Conservation (phyloP, 2,888 invertebrate species). For the Entomobrya proxima region DNA sequence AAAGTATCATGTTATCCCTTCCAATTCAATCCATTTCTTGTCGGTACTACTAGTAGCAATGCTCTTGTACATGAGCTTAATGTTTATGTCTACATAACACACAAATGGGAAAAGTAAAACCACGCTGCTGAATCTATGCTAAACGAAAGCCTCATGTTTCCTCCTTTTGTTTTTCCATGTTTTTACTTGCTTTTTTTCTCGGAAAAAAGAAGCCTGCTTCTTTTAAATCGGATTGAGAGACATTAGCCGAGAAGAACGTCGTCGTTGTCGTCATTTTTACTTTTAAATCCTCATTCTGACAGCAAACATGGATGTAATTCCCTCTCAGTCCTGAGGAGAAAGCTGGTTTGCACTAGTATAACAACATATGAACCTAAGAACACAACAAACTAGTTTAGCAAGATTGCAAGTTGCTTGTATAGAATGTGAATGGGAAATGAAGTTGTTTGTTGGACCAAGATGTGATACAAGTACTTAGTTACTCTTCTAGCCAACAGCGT, state of each 20-base stretch:
- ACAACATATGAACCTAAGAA: too few species aligned
- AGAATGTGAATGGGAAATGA: slow-evolving; percentile 12
- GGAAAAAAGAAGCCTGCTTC: neutral
- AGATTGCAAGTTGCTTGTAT: neutral
- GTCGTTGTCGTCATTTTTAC: slow-evolving; percentile 25
- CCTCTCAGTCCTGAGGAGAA: neutral
- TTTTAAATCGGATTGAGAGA: slow-evolving; percentile 47
- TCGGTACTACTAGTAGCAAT: neutral
- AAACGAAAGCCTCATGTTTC: neutral
- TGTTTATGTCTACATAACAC: neutral
- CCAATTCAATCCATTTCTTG: slow-evolving; percentile 28
- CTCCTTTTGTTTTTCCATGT: slow-evolving; percentile 10
- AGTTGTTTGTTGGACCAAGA: slow-evolving; percentile 35
- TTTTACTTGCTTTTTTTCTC: neutral
- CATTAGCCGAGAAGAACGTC: slow-evolving; percentile 41
- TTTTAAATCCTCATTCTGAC: slow-evolving; percentile 25
- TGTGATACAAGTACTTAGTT: slow-evolving; percentile 6
- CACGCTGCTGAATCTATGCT: neutral
- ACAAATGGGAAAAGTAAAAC: neutral
- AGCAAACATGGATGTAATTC: slow-evolving; percentile 22
- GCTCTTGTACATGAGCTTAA: neutral
- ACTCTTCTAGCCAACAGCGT: neutral
- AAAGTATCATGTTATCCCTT: slow-evolving; percentile 53
- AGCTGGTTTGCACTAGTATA: too few species aligned
- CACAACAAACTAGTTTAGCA: neutral